Base-by-base conservation (phyloP, 2,888 invertebrate species). In the Diabrotica balteata region DNA sequence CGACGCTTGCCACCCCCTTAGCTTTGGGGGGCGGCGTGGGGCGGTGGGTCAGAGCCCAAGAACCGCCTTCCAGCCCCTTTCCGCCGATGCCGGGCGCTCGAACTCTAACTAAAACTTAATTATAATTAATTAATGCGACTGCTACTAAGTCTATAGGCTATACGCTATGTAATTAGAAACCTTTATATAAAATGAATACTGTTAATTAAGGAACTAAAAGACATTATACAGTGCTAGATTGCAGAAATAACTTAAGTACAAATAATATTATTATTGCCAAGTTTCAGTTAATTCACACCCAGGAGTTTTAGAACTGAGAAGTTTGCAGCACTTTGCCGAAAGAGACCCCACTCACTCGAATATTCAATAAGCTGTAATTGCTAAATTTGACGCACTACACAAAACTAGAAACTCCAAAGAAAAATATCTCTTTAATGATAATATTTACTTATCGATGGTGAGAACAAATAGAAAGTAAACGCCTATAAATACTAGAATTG, bases 101-200 rank as follows among this genome's bases (percentile, higher is more conserved):
- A 77, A 80, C 79, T 78, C 78, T 77, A 91, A 90, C 91, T 90
- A 90, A 91, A 91, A 91, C 91, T 91, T 90, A 90, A 91, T 91
- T 91, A 91, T 90, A 91, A 91, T 91, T 91, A 91, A 80, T 80
- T 80, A 80, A 80, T 80, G 79, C 78, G 80, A 80, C 79, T 79
- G 78, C 77, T 79, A 77, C 77, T 78, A 81, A 82, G 82, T 82
- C 81, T 84, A 87, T 83, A 87, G 87, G 87, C 84, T 82, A 82
- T 87, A 83, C 81, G 81, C 83, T 82, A 81, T 83, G 86, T 86
- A 87, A 86, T 87, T 87, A 86, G 86, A 86, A 86, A 86, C 86
- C 86, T 86, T 86, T 86, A 86, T 86, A 85, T 85, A 86, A 86
- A 86, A 86, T 86, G 86, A 87, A 87, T 87, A 86, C 86, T 84